Base-by-base conservation (phyloP, 1,140 invertebrate species). In the Gryllus bimaculatus region DNA sequence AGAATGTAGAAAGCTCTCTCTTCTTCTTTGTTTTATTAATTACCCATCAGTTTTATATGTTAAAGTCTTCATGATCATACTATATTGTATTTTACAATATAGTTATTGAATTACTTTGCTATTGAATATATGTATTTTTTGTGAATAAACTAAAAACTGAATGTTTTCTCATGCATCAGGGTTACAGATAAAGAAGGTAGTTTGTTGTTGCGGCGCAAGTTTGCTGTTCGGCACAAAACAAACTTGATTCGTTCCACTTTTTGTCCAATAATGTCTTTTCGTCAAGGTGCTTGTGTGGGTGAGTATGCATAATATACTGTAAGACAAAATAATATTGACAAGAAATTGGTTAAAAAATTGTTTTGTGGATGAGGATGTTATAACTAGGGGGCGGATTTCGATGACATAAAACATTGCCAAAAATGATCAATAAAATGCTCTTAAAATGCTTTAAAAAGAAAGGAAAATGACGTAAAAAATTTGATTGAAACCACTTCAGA, bases 261-360 rank as follows among this genome's bases (percentile, higher is more conserved):
- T 87, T 96, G 95, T 84, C 94, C 95, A 13, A 92, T 92, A 78
- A 92, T 94, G 92, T 94, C 93, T 79, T 93, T 93, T 84, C 87
- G 93, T 81, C 91, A 93, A 85, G 92, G 93, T 77, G 91, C 92
- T 73, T 94, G 93, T 87, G 90, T 94, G 80, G 90, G 90, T 91
- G 86, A 87, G 88, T 86, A 13, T 48, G 7, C 12, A 78, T 79
- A 12, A 48, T 74, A 15, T 26, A n/a, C n/a, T n/a, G n/a, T n/a
- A 2, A 39, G 26, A 2, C 26, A 5, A 39, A 39, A 39, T 39
- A 39, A 39, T 39, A 39, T 2, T 39, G 26, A 1, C 1, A 39
- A 39, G 26, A 39, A n/a, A n/a, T n/a, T n/a, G 26, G 26, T 5
- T 39, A 39, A 2, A 39, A 39, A 39, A 39, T 5, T 39, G 26